Percentiles rank a stretch among this genome's conserved stretches.
These are phyloP conservation scores for Aporophyla lueneburgensis DNA, from an alignment of 2,888 invertebrate species.

Conservation along the genomic window DNA sequence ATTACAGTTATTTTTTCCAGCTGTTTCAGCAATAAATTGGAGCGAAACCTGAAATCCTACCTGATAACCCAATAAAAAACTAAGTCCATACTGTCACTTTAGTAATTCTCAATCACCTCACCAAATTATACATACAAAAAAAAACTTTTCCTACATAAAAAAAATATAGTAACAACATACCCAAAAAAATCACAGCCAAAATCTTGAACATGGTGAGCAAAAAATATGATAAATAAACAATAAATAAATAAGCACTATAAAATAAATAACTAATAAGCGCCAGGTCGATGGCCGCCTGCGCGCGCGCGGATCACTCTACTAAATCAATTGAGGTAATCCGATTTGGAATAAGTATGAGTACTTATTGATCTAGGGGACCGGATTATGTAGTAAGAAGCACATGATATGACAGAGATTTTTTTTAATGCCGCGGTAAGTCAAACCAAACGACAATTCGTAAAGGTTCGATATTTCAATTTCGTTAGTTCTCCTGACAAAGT, in stretches of 20 bases:
- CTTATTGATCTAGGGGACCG: constrained; percentile 74
- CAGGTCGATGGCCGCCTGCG: constrained; percentile 73
- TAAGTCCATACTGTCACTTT: background rate
- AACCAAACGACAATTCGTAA: too few species aligned
- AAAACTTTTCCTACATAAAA: background rate
- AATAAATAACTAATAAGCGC: constrained; percentile 63
- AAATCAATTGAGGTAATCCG: constrained; percentile 75
- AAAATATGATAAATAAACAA: constrained; percentile 53
- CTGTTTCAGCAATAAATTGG: background rate
- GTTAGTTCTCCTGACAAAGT: too few species aligned
- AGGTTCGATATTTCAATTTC: too few species aligned
- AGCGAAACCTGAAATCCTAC: background rate
- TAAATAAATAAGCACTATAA: constrained; percentile 63
- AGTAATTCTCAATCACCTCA: background rate
- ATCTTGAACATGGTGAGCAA: constrained; percentile 76
- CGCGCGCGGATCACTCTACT: constrained; percentile 76
- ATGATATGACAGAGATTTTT: too few species aligned
- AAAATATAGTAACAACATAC: constrained; percentile 64
- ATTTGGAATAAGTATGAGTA: constrained; percentile 80
- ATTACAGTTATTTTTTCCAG: background rate
- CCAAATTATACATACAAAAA: background rate
- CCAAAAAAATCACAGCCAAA: constrained; percentile 73
- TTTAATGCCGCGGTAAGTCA: too few species aligned
- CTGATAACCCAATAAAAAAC: background rate
- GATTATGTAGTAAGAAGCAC: constrained; percentile 56